Evolutionary conservation across 2,113 vertebrate genomes (phyloP), one percentile per base, ranked within the genome.

Genomic region (Microtus oregoni): DNA sequence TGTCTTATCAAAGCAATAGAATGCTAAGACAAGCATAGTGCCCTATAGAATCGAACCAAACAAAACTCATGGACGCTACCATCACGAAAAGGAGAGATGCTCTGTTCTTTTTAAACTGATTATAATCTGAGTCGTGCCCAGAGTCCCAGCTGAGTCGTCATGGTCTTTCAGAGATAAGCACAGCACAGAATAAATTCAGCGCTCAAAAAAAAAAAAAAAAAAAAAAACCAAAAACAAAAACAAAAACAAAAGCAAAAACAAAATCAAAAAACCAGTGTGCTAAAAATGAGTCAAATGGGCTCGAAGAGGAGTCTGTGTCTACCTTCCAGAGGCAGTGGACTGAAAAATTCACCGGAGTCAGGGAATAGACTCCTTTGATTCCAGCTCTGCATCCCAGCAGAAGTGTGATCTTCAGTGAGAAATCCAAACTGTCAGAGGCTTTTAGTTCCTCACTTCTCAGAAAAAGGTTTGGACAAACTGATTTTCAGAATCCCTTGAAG

Each of bases 331-430:
- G 90, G 92, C 73, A 78, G 61, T 1, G 7, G 79, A 47, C 17
- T 87, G n/a, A 81, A 63, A 44, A 94, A 81, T 79, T 70, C 63
- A 81, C 44, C 77, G 28, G 76, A 78, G 26, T 72, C 13, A 70
- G 67, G 58, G 38, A 32, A 90, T 15, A 32, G 9, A 76, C 26
- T 72, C 52, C 20, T 9, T 11, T 63, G 77, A 75, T 35, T 5
- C 14, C 10, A 30, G 32, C 10, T 87, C 50, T 94, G 50, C n/a
- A 79, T 95, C 44, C 75, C 83, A 85, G 86, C 78, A 95, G 58
- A 55, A 44, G 2, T 86, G 44, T 94, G 81, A 89, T 92, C 94
- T 93, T 95, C 85, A 93, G 65, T 85, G 67, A 96, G 79, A 65
- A 96, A 93, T 81, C 7, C 15, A 90, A 88, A 75, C 52, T 81